A percentile compares a stretch with the other conserved stretches of the same genome.
phyloP scores from a whole-genome alignment of 2,797 vertebrate species.

The Xenopus petersii region DNA sequence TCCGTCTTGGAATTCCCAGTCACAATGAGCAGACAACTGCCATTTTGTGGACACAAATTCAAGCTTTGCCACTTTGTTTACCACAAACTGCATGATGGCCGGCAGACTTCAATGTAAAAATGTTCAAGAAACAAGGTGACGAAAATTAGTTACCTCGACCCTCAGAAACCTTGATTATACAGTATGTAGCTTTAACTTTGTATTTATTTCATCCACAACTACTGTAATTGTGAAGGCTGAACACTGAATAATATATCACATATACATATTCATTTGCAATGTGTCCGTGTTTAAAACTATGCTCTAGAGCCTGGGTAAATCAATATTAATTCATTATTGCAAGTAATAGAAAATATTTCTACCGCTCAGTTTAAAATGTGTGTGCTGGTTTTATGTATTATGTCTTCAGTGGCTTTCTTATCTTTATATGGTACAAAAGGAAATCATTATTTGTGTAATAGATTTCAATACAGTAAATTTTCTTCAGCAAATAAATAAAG shows the following conservation, averaged over 20 bases:
- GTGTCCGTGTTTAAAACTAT: constrained; percentile 63
- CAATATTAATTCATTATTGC: constrained; percentile 65
- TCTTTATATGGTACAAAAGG: constrained; percentile 13
- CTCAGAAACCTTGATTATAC: constrained; percentile 42
- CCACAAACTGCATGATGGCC: too few relatives aligned
- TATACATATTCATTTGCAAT: constrained; percentile 59
- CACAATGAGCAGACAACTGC: too few relatives aligned
- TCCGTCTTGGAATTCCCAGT: too few relatives aligned
- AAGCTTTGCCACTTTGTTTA: too few relatives aligned
- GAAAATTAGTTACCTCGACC: constrained; percentile 49
- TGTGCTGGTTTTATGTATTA: constrained; percentile 42
- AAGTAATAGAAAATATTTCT: constrained; percentile 60
- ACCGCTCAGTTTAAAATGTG: constrained; percentile 49
- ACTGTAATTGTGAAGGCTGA: constrained; percentile 54
- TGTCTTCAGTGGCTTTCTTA: constrained; percentile 27
- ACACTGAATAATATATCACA: constrained; percentile 57
- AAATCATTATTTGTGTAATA: constrained; percentile 9
- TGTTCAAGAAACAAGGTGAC: too few relatives aligned
- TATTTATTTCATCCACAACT: constrained; percentile 64
- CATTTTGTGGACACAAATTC: too few relatives aligned
- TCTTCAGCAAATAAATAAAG: too few relatives aligned
- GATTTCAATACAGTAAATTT: too few relatives aligned
- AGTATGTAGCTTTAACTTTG: constrained; percentile 51
- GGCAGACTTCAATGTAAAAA: too few relatives aligned
- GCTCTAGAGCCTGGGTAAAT: constrained; percentile 63